A percentile compares a stretch with the other conserved stretches of the same genome.
Conservation (phyloP, 2,113 vertebrate genomes). For the Neoarius graeffei region DNA sequence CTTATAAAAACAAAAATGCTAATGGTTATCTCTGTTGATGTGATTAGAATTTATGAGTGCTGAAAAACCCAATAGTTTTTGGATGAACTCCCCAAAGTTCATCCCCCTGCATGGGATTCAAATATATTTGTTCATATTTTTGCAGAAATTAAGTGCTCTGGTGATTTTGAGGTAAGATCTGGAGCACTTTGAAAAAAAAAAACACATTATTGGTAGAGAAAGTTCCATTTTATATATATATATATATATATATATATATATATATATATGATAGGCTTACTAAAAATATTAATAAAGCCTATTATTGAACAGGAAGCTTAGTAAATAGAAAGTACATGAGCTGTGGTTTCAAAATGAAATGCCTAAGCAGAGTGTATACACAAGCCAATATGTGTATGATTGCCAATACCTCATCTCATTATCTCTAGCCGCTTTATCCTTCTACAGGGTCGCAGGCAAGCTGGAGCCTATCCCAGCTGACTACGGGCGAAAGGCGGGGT, state of each 20-base stretch:
- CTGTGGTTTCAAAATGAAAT: not conserved
- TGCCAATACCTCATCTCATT: not conserved
- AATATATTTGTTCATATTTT: not conserved
- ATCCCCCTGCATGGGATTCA: conserved; percentile 53
- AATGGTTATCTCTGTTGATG: conserved; percentile 62
- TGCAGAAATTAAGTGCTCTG: not conserved
- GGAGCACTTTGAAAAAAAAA: not conserved
- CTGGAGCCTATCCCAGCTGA: too few species aligned
- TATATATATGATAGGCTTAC: too few species aligned
- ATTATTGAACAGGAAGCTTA: not conserved
- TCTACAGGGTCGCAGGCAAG: too few species aligned
- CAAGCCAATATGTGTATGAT: not conserved
- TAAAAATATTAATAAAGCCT: not conserved
- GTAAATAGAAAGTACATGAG: not conserved
- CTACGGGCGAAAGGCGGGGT: too few species aligned
- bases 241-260: too few species aligned
- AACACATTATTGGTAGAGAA: not conserved
- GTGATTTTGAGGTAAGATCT: not conserved
- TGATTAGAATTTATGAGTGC: conserved; percentile 52
- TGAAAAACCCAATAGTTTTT: conserved; percentile 58
- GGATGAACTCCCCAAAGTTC: conserved; percentile 43
- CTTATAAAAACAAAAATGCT: conserved; percentile 50
- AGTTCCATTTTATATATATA: not conserved
- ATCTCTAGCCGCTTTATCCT: too few species aligned
- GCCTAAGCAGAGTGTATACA: not conserved